A percentile compares a stretch with the other conserved stretches of the same genome.
Conservation (phyloP, 2,888 invertebrate genomes). For the Digitonthophagus gazella region DNA sequence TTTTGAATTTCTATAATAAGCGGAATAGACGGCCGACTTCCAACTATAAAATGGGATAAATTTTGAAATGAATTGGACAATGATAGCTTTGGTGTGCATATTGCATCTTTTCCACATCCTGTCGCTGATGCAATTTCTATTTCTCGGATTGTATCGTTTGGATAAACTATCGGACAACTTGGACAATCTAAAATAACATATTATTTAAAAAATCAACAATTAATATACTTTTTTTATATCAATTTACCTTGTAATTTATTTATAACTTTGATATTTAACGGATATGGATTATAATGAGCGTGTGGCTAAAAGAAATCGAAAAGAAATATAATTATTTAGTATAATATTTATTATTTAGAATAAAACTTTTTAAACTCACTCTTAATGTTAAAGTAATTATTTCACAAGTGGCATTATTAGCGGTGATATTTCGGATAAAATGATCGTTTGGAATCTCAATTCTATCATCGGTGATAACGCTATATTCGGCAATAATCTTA, state of each 20-base stretch:
- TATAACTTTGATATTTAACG: constrained; percentile 16
- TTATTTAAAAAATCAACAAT: not conserved
- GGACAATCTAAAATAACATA: constrained; percentile 29
- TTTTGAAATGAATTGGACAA: constrained; percentile 48
- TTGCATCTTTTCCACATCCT: constrained; percentile 57
- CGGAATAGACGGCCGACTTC: constrained; percentile 36
- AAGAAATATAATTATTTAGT: not conserved
- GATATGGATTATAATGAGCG: constrained; percentile 23
- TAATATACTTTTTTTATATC: not conserved
- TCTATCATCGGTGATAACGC: constrained; percentile 17
- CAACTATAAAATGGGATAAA: constrained; percentile 45
- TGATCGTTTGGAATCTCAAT: not conserved
- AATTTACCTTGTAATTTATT: constrained; percentile 19
- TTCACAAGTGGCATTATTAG: constrained; percentile 11
- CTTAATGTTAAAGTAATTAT: constrained; percentile 14
- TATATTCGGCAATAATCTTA: not conserved
- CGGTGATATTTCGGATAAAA: not conserved
- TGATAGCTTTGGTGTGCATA: constrained; percentile 54
- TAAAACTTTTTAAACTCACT: constrained; percentile 13
- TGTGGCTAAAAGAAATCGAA: constrained; percentile 18
- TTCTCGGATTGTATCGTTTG: constrained; percentile 20
- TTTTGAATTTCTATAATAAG: constrained; percentile 43
- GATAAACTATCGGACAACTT: constrained; percentile 34
- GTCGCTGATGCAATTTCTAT: constrained; percentile 45
- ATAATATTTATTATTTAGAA: not conserved